Percentiles rank a stretch among this genome's conserved stretches.
phyloP scores from a whole-genome alignment of 2,797 vertebrate genomes.

The Capromys pilorides region DNA sequence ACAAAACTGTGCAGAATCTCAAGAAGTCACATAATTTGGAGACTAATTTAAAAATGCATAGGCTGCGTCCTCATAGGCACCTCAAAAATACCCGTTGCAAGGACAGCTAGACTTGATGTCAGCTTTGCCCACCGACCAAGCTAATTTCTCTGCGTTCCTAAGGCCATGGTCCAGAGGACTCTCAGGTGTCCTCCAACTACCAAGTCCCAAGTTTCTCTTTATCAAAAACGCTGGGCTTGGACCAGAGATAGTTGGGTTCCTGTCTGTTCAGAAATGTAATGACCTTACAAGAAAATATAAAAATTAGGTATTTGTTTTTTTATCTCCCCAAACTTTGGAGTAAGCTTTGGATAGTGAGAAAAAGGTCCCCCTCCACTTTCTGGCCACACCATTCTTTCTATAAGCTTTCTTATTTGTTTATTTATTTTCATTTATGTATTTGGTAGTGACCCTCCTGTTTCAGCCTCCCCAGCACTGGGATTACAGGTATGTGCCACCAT shows the following conservation, averaged over 20 bases:
- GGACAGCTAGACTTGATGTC: neutral
- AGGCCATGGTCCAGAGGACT: neutral
- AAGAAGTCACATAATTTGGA: neutral
- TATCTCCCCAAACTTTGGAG: neutral
- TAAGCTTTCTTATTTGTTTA: no score
- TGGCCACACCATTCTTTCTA: accelerated
- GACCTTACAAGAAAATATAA: neutral
- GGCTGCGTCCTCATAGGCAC: neutral
- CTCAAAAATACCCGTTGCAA: neutral
- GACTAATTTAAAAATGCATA: neutral
- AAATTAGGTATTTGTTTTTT: neutral
- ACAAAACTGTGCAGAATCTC: neutral
- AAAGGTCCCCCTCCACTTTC: neutral
- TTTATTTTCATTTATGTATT: no score
- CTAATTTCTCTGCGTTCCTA: neutral
- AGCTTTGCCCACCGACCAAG: accelerated
- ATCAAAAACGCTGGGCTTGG: neutral
- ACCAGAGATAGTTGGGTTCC: neutral
- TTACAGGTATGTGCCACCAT: no score
- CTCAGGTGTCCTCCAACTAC: neutral
- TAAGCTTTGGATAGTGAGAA: accelerated
- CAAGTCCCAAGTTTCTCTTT: neutral
- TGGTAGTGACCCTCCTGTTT: no score
- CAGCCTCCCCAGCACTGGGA: no score
- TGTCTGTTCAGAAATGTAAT: neutral